These are phyloP conservation scores for Emberiza fucata DNA, from an alignment of 2,113 vertebrate species.

Conservation along the genomic window DNA sequence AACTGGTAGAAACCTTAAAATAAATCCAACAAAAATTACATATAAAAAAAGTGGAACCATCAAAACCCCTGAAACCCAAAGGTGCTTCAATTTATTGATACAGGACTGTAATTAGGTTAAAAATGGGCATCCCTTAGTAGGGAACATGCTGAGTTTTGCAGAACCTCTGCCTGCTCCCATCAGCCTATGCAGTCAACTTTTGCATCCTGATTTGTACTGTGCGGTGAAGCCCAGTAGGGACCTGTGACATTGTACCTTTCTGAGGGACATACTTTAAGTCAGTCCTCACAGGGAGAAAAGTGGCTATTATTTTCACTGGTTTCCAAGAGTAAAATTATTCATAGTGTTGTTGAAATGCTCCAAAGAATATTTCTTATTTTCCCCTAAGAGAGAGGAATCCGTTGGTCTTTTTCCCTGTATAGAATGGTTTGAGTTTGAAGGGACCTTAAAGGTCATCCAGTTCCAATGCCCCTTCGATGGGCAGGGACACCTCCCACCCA, in stretches of 20 bases:
- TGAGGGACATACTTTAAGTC: background rate
- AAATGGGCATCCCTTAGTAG: background rate
- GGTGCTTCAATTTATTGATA: background rate
- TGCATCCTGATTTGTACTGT: background rate
- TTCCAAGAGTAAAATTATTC: background rate
- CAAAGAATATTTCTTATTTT: background rate
- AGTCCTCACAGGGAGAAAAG: background rate
- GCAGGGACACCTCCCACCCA: background rate
- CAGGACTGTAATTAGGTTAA: background rate
- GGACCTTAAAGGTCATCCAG: background rate
- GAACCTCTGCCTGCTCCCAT: background rate
- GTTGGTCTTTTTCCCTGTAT: background rate
- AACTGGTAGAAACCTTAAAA: background rate
- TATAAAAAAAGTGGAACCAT: background rate
- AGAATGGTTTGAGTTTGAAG: background rate
- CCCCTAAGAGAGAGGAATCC: background rate
- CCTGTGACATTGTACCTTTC: background rate
- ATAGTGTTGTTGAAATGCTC: background rate
- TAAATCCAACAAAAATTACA: background rate
- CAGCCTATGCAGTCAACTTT: background rate
- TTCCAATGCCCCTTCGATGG: background rate
- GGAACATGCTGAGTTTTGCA: background rate
- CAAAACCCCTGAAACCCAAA: fast-evolving
- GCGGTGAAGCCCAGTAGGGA: background rate
- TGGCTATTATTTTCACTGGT: background rate